Percentiles rank a stretch among this genome's conserved stretches.
These are phyloP conservation scores for Trichopria drosophilae DNA, from an alignment of 2,888 invertebrate species.

Conservation along the genomic window DNA sequence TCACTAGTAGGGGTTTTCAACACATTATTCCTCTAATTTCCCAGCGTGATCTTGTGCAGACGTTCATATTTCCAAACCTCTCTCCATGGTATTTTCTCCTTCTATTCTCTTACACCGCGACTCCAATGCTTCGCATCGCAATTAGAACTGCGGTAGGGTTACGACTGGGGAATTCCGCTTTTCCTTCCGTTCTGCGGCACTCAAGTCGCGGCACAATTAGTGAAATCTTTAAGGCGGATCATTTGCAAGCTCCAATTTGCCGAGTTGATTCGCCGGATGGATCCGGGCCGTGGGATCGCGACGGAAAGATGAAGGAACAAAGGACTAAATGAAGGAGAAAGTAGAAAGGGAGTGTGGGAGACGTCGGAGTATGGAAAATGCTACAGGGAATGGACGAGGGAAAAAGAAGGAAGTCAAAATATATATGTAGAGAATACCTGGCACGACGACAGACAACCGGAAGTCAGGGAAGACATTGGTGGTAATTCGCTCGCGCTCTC, in stretches of 20 bases:
- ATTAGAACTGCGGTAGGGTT: slow-evolving; percentile 36
- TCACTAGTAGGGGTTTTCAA: too few species aligned
- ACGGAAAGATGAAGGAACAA: slow-evolving; percentile 35
- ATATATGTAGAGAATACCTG: too few species aligned
- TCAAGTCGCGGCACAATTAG: slow-evolving; percentile 51
- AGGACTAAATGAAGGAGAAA: slow-evolving; percentile 28
- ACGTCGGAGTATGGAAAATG: slow-evolving; percentile 1
- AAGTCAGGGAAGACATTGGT: slow-evolving; percentile 41
- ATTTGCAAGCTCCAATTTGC: slow-evolving; percentile 52
- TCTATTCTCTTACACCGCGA: slow-evolving; percentile 9
- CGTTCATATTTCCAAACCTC: slow-evolving; percentile 1
- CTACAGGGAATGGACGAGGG: slow-evolving; percentile 21
- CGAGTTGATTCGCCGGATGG: slow-evolving; percentile 45
- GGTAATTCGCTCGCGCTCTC: slow-evolving; percentile 46
- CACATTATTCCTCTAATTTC: slow-evolving; percentile 5
- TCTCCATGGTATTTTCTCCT: not conserved
- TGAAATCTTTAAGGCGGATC: slow-evolving; percentile 50
- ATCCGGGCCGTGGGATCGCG: slow-evolving; percentile 27
- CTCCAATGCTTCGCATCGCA: slow-evolving; percentile 24
- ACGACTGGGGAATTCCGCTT: slow-evolving; percentile 13
- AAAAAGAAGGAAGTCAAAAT: slow-evolving; percentile 28
- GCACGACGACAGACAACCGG: slow-evolving; percentile 29
- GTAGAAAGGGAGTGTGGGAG: slow-evolving; percentile 2
- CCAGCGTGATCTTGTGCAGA: slow-evolving; percentile 7
- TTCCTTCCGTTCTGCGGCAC: slow-evolving; percentile 27